Base-by-base conservation (phyloP, 2,888 invertebrate species). In the Bimastos eiseni region DNA sequence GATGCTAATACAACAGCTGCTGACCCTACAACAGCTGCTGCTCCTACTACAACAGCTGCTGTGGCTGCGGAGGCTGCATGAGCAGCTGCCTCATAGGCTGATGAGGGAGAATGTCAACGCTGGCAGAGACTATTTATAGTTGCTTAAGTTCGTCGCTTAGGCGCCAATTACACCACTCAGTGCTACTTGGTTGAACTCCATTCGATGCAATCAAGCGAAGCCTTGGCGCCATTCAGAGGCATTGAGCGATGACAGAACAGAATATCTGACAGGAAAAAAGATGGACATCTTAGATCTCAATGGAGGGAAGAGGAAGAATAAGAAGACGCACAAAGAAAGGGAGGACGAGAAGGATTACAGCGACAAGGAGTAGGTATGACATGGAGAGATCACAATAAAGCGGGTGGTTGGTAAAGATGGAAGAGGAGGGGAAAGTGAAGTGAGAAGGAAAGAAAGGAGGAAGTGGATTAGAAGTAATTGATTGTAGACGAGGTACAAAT, bases 1-100 rank as follows among this genome's bases (percentile, higher is more conserved):
- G 70, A 84, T 84, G 70, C 84, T 90, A 36, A 84, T 84, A 0
- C 84, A 33, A 41, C 44, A 55, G 41, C 89, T 89, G n/a, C 89
- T 55, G 38, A 36, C 17, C 30, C 89, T 89, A n/a, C 89, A 37
- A 37, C 37, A 37, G 41, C 89, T 89, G 41, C 89, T 89, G 41
- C 89, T 89, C 30, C 89, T 89, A 44, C 49, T 49, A 44, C 89
- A 24, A 44, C 89, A 24, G 41, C 89, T 89, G 38, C 89, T 89
- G 38, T 38, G n/a, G n/a, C n/a, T n/a, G n/a, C n/a, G n/a, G n/a
- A n/a, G n/a, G n/a, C n/a, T n/a, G n/a, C n/a, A n/a, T n/a, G n/a
- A n/a, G n/a, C n/a, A n/a, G n/a, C n/a, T n/a, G n/a, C n/a, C n/a
- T n/a, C n/a, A 33, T 44, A 19, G 38, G 44, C 38, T 89, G 33